Conservation (phyloP, 2,888 invertebrate genomes). For the Nesidiocoris tenuis region DNA sequence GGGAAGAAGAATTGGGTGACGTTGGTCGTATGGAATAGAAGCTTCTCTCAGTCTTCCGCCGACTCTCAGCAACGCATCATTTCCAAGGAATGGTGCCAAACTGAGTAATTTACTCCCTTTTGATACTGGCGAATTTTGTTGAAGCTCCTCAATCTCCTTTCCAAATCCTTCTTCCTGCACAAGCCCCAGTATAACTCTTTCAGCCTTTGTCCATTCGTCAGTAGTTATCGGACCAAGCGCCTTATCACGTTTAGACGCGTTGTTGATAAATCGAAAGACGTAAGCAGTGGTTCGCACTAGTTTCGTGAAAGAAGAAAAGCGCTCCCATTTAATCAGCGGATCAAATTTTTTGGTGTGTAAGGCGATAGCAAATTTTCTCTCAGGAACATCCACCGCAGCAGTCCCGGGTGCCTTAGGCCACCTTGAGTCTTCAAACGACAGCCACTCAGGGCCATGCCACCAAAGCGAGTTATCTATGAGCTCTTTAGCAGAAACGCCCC, state of each 20-base stretch:
- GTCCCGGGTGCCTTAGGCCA: not conserved
- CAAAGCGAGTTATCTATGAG: not conserved
- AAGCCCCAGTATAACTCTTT: not conserved
- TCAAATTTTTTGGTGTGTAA: not conserved
- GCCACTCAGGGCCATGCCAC: constrained; percentile 34
- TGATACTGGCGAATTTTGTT: not conserved
- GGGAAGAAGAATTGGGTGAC: not conserved
- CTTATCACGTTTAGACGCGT: too few species aligned
- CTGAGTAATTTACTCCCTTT: not conserved
- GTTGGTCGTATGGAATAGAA: not conserved
- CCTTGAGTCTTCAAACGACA: not conserved
- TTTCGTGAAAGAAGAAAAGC: not conserved
- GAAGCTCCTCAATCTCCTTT: not conserved
- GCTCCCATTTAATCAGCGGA: not conserved
- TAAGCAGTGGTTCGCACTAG: not conserved
- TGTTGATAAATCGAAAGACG: not conserved
- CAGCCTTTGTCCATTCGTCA: not conserved
- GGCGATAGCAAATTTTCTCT: not conserved
- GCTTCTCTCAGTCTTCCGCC: not conserved
- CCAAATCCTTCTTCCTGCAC: not conserved
- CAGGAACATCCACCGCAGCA: not conserved
- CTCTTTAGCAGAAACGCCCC: constrained; percentile 5
- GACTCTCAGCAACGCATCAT: not conserved
- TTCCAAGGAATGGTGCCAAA: not conserved
- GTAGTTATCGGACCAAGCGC: not conserved